Base-by-base conservation (phyloP, 2,113 vertebrate genomes). In the Neotragus pygmaeus region DNA sequence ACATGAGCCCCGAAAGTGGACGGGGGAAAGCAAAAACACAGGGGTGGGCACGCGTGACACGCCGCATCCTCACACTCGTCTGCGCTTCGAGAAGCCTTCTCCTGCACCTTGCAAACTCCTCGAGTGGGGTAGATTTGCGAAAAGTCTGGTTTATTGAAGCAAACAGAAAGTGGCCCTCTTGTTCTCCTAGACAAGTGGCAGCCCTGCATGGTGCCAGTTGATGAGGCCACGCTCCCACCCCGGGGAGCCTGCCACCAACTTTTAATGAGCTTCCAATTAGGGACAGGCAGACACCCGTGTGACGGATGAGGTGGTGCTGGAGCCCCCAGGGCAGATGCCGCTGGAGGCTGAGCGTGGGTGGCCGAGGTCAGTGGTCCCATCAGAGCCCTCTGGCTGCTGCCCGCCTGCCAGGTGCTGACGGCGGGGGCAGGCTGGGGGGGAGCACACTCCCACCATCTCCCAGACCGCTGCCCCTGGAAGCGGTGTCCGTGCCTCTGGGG, bases 341-440 rank as follows among this genome's bases (percentile, higher is more conserved):
- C 8, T 28, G 0, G 16, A 15, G 8, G 33, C 2, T 0, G 25
- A 57, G 82, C 33, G 3, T 78, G 57, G 16, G 7, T 49, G 8
- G 30, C 62, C 0, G 21, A 33, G 49, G 58, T 58, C 86, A 15
- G 43, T 5, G 14, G 17, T 25, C 88, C 2, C 7, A 1, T 73
- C 64, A 57, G 62, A 39, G 33, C 15, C n/a, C 82, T 51, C 33
- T 33, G 62, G 62, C 66, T 3, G 2, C 11, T 5, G 6, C 30
- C 39, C 57, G 60, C 5, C 60, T n/a, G 8, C 15, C 7, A 49
- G 25, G 33, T 33, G n/a, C 73, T 28, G 11, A 49, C 2, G 16
- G 45, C 25, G 9, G 64, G 49, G 51, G 36, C 15, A 2, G 45
- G 36, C 15, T 36, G 70, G 33, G 55, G 70, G 7, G 33, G 70